phyloP scores from a whole-genome alignment of 2,797 vertebrate species.

The Erpetoichthys calabaricus region DNA sequence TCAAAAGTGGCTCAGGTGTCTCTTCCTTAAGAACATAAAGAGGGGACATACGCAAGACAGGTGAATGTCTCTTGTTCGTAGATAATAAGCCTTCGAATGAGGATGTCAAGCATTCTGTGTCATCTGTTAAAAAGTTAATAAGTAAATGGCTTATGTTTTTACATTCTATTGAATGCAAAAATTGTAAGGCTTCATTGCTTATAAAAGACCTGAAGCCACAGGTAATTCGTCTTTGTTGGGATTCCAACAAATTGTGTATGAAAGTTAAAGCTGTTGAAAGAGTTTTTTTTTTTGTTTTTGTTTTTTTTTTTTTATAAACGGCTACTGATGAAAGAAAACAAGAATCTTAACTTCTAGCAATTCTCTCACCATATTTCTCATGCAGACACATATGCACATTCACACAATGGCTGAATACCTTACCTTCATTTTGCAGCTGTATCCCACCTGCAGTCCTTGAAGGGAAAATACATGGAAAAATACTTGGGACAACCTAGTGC shows the following conservation, averaged over 20 bases:
- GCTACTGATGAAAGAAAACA: conserved; percentile 1
- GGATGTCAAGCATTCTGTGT: too few species aligned
- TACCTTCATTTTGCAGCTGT: conserved; percentile 30
- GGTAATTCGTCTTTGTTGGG: not conserved
- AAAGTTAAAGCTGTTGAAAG: conserved; percentile 1
- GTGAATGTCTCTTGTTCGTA: too few species aligned
- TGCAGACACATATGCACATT: conserved; percentile 1
- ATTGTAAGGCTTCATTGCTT: too few species aligned
- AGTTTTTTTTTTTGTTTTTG: not conserved
- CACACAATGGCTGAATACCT: conserved; percentile 33
- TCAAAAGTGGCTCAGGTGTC: too few species aligned
- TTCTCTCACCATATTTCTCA: not conserved
- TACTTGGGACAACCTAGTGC: conserved; percentile 48
- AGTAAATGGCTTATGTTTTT: too few species aligned
- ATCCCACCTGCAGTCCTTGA: conserved; percentile 30
- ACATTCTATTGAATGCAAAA: too few species aligned
- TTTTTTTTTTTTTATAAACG: not conserved
- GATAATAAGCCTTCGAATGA: too few species aligned
- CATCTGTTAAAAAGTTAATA: too few species aligned
- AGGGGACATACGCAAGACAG: too few species aligned
- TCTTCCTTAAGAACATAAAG: too few species aligned
- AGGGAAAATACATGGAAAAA: conserved; percentile 25
- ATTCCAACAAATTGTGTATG: not conserved
- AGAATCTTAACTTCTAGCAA: not conserved
- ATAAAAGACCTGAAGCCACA: not conserved